These are phyloP conservation scores for Hylaeus anthracinus DNA, from an alignment of 1,140 invertebrate genomes.

Conservation along the genomic window DNA sequence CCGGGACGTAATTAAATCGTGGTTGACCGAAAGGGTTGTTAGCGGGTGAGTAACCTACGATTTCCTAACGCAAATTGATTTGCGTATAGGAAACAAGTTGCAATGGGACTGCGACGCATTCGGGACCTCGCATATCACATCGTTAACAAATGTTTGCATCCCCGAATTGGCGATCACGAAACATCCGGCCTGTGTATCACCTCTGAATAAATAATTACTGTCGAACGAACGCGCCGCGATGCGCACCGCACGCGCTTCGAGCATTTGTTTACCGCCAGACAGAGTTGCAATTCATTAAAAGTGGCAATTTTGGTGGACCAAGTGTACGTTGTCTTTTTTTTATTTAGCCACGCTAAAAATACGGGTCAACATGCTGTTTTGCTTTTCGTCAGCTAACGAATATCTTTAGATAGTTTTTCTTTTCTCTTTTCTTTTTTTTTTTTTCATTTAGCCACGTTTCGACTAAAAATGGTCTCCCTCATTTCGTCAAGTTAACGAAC, in stretches of 20 bases:
- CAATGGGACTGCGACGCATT: not conserved
- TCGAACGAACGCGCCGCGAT: not conserved
- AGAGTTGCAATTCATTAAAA: too few species aligned
- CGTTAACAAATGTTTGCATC: constrained; percentile 10
- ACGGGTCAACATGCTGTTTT: too few species aligned
- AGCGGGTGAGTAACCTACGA: not conserved
- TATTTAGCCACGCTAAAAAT: too few species aligned
- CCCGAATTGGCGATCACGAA: not conserved
- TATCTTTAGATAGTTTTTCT: too few species aligned
- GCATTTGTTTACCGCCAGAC: too few species aligned
- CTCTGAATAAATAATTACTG: not conserved
- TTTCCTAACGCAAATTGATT: constrained; percentile 21
- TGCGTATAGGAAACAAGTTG: constrained; percentile 8
- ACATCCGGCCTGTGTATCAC: not conserved
- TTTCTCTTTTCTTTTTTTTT: too few species aligned
- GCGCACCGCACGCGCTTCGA: not conserved
- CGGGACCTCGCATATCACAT: not conserved
- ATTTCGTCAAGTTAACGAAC: too few species aligned
- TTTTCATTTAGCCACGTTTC: too few species aligned
- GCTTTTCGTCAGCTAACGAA: too few species aligned
- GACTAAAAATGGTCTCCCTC: too few species aligned
- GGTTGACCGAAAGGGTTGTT: not conserved
- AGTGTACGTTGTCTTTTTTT: too few species aligned
- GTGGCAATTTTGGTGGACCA: too few species aligned
- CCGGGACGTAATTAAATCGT: constrained; percentile 8